A percentile compares a stretch with the other conserved stretches of the same genome.
Evolutionary conservation across 2,113 vertebrate species (phyloP).

Genomic region (Catharus bicknelli): DNA sequence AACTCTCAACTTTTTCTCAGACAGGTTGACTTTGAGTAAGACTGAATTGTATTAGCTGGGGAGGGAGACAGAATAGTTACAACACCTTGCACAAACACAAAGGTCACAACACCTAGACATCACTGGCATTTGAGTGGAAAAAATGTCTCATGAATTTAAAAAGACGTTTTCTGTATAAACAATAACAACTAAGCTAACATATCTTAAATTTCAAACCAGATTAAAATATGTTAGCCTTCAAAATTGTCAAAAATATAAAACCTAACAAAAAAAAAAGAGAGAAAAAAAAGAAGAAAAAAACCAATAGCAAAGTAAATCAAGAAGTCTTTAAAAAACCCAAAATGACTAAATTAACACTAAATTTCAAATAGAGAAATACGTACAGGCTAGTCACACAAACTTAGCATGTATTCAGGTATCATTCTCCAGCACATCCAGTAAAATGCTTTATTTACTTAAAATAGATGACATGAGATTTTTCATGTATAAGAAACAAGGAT

Average conservation of each 20-base stretch:
- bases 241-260: not conserved
- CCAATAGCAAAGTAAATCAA: not conserved
- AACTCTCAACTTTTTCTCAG: not conserved
- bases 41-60: not conserved
- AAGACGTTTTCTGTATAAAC: not conserved
- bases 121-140: not conserved
- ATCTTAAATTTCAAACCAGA: not conserved
- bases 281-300: not conserved
- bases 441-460: not conserved
- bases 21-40: not conserved
- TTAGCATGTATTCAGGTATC: not conserved
- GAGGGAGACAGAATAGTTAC: accelerated
- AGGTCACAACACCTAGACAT: not conserved
- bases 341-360: not conserved
- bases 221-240: not conserved
- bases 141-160: not conserved
- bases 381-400: not conserved
- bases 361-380: not conserved
- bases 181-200: not conserved
- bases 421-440: not conserved
- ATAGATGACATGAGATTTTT: not conserved
- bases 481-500: not conserved
- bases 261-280: accelerated
- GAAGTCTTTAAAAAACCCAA: not conserved
- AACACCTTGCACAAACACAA: accelerated